A percentile compares a stretch with the other conserved stretches of the same genome.
Evolutionary conservation across 2,113 vertebrate species (phyloP).

Genomic region (Heterotis niloticus): DNA sequence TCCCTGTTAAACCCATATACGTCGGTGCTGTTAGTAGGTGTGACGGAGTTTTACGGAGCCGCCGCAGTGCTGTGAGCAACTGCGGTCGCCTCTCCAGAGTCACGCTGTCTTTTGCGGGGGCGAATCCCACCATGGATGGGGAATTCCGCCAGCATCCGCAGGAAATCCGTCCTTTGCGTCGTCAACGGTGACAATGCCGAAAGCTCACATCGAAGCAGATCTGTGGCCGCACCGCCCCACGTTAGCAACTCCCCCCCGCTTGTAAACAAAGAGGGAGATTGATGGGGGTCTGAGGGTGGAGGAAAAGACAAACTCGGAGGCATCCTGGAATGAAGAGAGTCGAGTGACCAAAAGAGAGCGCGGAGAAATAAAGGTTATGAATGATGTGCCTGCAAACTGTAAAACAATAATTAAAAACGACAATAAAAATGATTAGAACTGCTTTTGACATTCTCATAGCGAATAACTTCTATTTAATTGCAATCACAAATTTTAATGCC

Average conservation of each 20-base stretch:
- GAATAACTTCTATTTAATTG: constrained; percentile 72
- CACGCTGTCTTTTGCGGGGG: neutral
- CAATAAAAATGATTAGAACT: constrained; percentile 78
- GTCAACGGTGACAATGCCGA: constrained; percentile 13
- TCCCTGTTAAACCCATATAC: too few species aligned
- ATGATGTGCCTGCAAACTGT: constrained; percentile 62
- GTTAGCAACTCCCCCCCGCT: neutral
- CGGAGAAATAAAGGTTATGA: constrained; percentile 62
- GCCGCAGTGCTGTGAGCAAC: neutral
- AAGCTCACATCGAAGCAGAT: constrained; percentile 3
- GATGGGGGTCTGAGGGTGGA: constrained; percentile 22
- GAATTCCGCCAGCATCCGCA: constrained; percentile 9
- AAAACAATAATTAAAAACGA: constrained; percentile 69
- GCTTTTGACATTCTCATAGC: constrained; percentile 75
- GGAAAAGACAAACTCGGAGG: constrained; percentile 46
- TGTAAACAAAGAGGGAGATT: constrained; percentile 47
- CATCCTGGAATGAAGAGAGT: constrained; percentile 46
- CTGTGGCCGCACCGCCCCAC: constrained; percentile 5
- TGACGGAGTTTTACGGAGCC: too few species aligned
- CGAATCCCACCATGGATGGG: neutral
- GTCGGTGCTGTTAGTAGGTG: too few species aligned
- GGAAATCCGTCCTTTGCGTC: constrained; percentile 6
- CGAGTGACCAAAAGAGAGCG: constrained; percentile 39
- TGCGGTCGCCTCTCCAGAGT: neutral
- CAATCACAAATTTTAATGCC: constrained; percentile 79